phyloP scores from a whole-genome alignment of 2,888 invertebrate genomes.

The Diarsia mendica region DNA sequence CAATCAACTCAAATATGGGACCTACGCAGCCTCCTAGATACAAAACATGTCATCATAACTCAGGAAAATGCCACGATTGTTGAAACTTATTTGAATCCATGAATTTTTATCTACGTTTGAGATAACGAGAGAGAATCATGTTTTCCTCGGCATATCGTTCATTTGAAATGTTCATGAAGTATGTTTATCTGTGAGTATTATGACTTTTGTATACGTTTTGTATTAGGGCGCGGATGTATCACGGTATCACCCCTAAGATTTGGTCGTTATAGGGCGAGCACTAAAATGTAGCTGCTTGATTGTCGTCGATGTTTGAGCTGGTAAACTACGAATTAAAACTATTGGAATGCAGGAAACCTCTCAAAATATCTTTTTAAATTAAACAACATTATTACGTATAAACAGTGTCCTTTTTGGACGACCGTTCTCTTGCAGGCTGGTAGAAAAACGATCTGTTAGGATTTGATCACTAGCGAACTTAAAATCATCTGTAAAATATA shows the following conservation, averaged over 20 bases:
- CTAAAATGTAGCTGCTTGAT: conserved; percentile 63
- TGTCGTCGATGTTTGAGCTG: background rate
- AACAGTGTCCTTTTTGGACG: too few species aligned
- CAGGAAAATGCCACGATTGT: background rate
- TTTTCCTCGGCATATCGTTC: conserved; percentile 13
- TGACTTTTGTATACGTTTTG: conserved; percentile 45
- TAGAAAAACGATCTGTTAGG: background rate
- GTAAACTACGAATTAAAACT: too few species aligned
- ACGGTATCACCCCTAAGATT: conserved; percentile 65
- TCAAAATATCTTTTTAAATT: too few species aligned
- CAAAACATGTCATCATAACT: background rate
- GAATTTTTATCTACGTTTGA: background rate
- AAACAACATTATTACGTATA: too few species aligned
- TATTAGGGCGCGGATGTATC: conserved; percentile 57
- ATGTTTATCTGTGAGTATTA: conserved; percentile 47
- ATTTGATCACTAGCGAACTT: background rate
- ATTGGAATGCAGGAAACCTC: too few species aligned
- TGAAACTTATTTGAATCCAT: background rate
- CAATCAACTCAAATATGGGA: background rate
- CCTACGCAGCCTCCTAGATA: background rate
- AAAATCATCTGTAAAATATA: background rate
- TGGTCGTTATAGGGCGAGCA: conserved; percentile 59
- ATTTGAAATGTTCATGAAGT: conserved; percentile 31
- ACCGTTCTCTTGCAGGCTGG: background rate
- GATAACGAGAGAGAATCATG: background rate